Conservation (phyloP, 2,888 invertebrate species). For the Entomobrya proxima region DNA sequence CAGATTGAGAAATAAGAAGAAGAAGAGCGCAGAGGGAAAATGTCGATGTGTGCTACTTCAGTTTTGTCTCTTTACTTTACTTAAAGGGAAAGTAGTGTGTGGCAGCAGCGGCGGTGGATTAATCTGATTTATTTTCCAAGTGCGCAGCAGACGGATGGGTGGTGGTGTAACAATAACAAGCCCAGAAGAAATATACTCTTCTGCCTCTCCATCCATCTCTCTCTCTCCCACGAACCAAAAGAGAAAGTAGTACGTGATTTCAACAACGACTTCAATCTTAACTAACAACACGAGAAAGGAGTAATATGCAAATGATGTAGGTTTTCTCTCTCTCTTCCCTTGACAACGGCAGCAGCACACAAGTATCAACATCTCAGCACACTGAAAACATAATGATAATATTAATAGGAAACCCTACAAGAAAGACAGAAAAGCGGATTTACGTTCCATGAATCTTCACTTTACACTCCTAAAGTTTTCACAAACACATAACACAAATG, state of each 20-base stretch:
- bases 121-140: conserved; percentile 7
- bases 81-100: too few relatives aligned
- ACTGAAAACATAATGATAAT: not conserved
- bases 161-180: not conserved
- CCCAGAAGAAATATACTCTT: not conserved
- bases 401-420: not conserved
- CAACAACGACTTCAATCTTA: not conserved
- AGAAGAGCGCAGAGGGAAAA: too few relatives aligned
- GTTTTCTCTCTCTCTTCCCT: not conserved
- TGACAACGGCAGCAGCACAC: not conserved
- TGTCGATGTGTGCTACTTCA: too few relatives aligned
- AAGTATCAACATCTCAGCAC: not conserved
- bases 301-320: not conserved
- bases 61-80: too few relatives aligned
- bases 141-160: not conserved
- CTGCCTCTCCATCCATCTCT: too few relatives aligned
- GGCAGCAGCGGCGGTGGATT: too few relatives aligned
- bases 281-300: not conserved
- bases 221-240: not conserved
- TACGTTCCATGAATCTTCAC: not conserved
- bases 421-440: not conserved
- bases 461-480: too few relatives aligned
- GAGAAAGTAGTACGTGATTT: not conserved
- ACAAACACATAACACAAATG: too few relatives aligned
- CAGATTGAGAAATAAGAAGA: too few relatives aligned